Evolutionary conservation across 2,113 vertebrate species (phyloP).

Genomic region (Pluvialis apricaria): DNA sequence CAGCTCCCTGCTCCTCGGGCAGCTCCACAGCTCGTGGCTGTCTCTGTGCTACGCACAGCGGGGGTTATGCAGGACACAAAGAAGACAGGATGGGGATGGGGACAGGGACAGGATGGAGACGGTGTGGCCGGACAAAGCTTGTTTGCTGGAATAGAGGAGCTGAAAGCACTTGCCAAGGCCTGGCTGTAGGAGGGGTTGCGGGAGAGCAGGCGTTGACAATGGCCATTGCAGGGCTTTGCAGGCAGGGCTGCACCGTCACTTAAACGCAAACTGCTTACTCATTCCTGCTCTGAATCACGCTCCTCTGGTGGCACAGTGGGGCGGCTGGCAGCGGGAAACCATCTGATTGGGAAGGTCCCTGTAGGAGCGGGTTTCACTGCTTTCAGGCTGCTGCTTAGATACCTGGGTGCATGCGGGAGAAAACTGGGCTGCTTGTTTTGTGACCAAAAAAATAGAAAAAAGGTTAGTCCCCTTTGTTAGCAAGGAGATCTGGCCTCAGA

Average conservation of each 20-base stretch:
- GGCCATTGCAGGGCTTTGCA: not conserved
- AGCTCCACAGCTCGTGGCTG: fast-evolving
- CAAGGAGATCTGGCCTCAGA: not conserved
- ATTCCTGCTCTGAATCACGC: not conserved
- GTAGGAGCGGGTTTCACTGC: not conserved
- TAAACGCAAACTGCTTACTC: conserved; percentile 41
- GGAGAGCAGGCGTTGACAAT: not conserved
- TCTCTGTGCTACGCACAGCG: not conserved
- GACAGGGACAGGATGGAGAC: not conserved
- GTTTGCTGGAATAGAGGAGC: not conserved
- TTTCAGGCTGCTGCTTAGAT: not conserved
- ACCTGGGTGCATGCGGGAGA: not conserved
- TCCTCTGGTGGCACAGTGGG: not conserved
- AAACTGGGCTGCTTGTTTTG: not conserved
- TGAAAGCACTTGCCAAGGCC: not conserved
- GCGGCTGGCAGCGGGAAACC: not conserved
- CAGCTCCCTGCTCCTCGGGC: not conserved
- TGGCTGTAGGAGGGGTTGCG: not conserved
- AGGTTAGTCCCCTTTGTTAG: not conserved
- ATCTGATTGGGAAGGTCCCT: not conserved
- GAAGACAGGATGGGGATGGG: not conserved
- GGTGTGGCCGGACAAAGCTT: not conserved
- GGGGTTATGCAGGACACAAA: not conserved
- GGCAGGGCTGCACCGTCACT: not conserved
- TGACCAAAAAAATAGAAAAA: not conserved